Evolutionary conservation across 2,888 invertebrate species (phyloP), one percentile per base, ranked within the genome.

Genomic region (Synanthedon tipuliformis): DNA sequence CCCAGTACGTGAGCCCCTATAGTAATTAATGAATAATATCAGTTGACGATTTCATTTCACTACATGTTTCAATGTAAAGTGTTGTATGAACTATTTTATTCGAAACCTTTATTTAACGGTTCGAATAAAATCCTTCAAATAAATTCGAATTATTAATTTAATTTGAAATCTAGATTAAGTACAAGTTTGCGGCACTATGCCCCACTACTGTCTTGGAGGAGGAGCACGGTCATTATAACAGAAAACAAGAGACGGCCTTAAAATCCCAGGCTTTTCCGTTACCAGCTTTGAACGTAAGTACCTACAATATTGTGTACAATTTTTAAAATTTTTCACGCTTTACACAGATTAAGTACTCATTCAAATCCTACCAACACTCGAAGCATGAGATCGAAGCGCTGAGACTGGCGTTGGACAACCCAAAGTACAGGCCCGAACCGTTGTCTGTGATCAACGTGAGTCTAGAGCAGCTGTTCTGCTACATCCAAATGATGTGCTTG

Each of bases 241-340:
- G 74, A 81, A 90, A 83, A 89, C 89, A 78, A 80, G 90, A 76
- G 81, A 89, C 58, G 58, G 64, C 73, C 51, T 60, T 68, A 34
- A 75, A 88, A 86, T 89, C 70, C 83, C 90, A 72, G 90, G 92
- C 79, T 86, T 90, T 89, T 64, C 93, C 93, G 45, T 89, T 94
- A 63, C 93, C 93, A 57, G 93, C 93, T 18, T 80, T 94, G 63
- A 94, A 94, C 78, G 93, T 94, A 90, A 92, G 92, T 89, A 53
- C 15, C n/a, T n/a, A n/a, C 10, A 52, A 53, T 48, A 49, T 50
- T 51, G 52, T 52, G 41, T 41, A 40, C 12, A 51, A 41, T 50
- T 23, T 51, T 51, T 13, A 41, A 40, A 53, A 54, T 58, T 59
- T 56, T 58, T 34, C 57, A 53, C 63, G 62, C 34, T 34, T 34